These are phyloP conservation scores for Caenorhabditis inopinata DNA, from an alignment of 1,140 invertebrate species.

Conservation along the genomic window DNA sequence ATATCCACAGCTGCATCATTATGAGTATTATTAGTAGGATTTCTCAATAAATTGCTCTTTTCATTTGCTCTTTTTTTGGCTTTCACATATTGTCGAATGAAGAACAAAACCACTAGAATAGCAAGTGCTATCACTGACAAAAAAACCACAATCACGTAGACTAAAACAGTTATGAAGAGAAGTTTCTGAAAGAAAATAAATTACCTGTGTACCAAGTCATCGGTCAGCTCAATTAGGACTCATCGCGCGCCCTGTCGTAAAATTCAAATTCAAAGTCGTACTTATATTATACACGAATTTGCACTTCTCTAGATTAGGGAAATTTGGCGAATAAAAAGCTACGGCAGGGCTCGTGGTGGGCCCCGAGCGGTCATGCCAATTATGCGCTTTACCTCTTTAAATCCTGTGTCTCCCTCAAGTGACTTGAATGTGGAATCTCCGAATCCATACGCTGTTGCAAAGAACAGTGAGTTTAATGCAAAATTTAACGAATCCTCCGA, in stretches of 20 bases:
- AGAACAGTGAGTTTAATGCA: background rate
- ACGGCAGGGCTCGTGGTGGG: no score
- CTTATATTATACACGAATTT: no score
- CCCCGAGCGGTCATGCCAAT: no score
- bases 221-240: no score
- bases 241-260: no score
- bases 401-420: background rate
- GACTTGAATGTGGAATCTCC: slow-evolving; percentile 13
- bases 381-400: background rate
- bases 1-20: background rate
- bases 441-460: background rate
- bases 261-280: no score
- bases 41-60: background rate
- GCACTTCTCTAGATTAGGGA: no score
- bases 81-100: background rate
- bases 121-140: background rate
- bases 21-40: background rate
- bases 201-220: no score
- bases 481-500: background rate
- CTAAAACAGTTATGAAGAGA: background rate
- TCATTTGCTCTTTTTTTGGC: background rate
- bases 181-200: background rate
- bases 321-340: no score
- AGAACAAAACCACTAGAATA: background rate
- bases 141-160: background rate